These are phyloP conservation scores for Kobus ellipsiprymnus DNA, from an alignment of 2,113 vertebrate species.

Conservation along the genomic window DNA sequence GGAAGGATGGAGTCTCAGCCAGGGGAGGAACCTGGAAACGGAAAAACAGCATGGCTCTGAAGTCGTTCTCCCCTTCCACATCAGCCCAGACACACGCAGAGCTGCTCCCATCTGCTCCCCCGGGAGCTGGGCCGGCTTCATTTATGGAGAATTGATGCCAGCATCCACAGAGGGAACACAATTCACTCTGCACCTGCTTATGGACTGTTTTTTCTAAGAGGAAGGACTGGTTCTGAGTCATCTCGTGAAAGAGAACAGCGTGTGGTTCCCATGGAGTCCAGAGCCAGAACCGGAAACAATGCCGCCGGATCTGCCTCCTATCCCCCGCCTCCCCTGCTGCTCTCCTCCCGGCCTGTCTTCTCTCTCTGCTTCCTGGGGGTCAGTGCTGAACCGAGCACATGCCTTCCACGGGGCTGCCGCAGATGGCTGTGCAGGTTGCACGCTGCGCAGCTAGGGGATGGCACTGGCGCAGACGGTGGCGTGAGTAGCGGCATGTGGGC, in stretches of 20 bases:
- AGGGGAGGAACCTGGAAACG: background rate
- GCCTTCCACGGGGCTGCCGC: accelerated
- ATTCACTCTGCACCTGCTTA: slow-evolving; percentile 34
- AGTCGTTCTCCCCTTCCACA: background rate
- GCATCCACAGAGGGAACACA: background rate
- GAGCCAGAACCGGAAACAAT: background rate
- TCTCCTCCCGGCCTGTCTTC: background rate
- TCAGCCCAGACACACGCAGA: background rate
- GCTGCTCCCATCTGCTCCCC: background rate
- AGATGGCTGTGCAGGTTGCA: accelerated
- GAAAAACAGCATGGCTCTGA: background rate
- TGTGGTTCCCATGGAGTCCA: background rate
- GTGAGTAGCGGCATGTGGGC: background rate
- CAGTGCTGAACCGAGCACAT: background rate
- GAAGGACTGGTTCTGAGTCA: slow-evolving; percentile 58
- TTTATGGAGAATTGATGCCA: slow-evolving; percentile 9
- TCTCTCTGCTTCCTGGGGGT: background rate
- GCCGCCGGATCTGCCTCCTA: background rate
- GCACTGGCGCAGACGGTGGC: accelerated
- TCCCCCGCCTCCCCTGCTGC: background rate
- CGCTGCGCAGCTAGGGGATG: background rate
- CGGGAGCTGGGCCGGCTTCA: background rate
- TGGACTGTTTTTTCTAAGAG: background rate
- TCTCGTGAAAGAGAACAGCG: background rate
- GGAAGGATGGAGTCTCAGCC: background rate